Percentiles rank a stretch among this genome's conserved stretches.
Evolutionary conservation across 2,113 vertebrate species (phyloP).

Genomic region (Telmatochromis brichardi): DNA sequence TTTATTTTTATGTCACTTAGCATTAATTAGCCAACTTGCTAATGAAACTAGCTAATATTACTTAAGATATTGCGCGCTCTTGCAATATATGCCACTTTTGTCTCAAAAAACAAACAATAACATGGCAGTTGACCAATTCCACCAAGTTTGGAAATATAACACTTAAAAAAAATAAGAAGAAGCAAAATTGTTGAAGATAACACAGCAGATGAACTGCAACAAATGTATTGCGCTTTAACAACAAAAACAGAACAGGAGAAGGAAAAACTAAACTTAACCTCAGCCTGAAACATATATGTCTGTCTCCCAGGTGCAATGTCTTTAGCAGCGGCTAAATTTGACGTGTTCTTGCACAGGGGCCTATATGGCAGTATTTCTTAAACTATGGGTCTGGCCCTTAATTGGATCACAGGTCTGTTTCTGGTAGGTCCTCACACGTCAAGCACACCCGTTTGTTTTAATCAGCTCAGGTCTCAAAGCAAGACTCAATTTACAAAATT

Average conservation of each 20-base stretch:
- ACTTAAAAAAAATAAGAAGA: not conserved
- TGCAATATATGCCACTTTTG: not conserved
- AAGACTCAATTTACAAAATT: conserved; percentile 55
- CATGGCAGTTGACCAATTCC: not conserved
- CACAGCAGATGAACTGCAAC: not conserved
- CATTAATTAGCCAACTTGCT: not conserved
- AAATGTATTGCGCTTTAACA: not conserved
- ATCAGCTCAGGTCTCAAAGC: conserved; percentile 59
- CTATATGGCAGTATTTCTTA: conserved; percentile 28
- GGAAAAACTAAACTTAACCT: not conserved
- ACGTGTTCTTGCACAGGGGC: not conserved
- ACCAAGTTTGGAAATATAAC: not conserved
- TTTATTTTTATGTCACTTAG: not conserved
- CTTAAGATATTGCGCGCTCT: not conserved
- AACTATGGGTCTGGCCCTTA: conserved; percentile 28
- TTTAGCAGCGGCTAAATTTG: not conserved
- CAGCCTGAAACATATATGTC: not conserved
- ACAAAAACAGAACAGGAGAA: not conserved
- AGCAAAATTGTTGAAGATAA: not conserved
- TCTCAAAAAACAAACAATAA: not conserved
- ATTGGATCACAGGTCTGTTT: conserved; percentile 59
- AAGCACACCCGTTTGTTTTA: conserved; percentile 61
- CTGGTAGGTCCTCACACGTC: conserved; percentile 60
- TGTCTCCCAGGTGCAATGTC: conserved; percentile 25
- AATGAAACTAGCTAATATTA: not conserved